phyloP scores from a whole-genome alignment of 2,888 invertebrate species.

The Tuta absoluta region DNA sequence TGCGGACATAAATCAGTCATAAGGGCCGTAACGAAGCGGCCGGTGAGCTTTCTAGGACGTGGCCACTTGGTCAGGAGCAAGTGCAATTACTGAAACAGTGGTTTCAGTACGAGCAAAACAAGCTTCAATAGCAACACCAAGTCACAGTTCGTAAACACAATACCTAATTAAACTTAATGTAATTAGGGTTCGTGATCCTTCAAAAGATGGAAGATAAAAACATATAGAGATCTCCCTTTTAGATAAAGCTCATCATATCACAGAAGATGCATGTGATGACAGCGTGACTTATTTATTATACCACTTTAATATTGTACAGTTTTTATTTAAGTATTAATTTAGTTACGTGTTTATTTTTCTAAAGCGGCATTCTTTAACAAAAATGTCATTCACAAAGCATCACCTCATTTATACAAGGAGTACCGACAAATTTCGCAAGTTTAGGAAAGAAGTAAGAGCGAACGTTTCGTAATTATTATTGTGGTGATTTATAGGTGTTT shows the following conservation, averaged over 20 bases:
- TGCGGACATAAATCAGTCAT: slow-evolving; percentile 76
- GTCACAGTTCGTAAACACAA: background rate
- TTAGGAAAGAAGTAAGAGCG: slow-evolving; percentile 44
- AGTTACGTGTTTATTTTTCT: background rate
- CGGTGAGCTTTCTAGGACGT: slow-evolving; percentile 75
- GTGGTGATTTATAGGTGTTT: slow-evolving; percentile 73
- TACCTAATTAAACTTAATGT: background rate
- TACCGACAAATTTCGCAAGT: slow-evolving; percentile 40
- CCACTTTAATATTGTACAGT: background rate
- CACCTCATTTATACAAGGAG: slow-evolving; percentile 24
- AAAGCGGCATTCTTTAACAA: background rate
- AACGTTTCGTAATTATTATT: slow-evolving; percentile 67
- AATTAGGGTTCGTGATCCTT: background rate
- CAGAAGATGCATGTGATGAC: background rate
- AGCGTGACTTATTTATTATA: background rate
- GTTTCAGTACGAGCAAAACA: background rate
- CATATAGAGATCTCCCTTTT: background rate
- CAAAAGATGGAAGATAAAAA: background rate
- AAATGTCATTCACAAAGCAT: slow-evolving; percentile 1
- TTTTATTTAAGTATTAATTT: background rate
- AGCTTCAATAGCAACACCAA: background rate
- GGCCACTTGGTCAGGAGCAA: slow-evolving; percentile 59
- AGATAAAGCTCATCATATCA: slow-evolving; percentile 1
- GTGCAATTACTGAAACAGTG: slow-evolving; percentile 48
- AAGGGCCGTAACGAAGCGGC: slow-evolving; percentile 76